A percentile compares a stretch with the other conserved stretches of the same genome.
Conservation (phyloP, 2,797 vertebrate genomes). For the Urosaurus nigricauda region DNA sequence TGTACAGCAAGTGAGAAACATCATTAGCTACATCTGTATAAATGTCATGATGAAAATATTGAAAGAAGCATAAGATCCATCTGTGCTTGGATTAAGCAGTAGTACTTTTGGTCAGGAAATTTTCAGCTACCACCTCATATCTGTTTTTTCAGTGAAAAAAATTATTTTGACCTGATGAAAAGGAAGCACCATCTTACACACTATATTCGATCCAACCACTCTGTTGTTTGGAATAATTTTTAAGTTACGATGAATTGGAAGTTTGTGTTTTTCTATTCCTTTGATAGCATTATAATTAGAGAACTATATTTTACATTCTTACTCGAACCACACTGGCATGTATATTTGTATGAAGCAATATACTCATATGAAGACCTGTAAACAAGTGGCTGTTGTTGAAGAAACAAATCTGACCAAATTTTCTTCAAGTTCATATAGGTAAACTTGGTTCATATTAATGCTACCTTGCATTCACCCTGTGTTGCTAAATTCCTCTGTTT, state of each 20-base stretch:
- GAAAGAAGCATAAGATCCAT: background rate
- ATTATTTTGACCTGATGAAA: background rate
- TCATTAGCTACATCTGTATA: background rate
- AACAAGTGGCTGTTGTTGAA: background rate
- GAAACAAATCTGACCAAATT: background rate
- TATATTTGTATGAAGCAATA: background rate
- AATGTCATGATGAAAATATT: background rate
- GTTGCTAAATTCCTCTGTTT: background rate
- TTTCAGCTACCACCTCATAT: background rate
- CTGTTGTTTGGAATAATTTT: background rate
- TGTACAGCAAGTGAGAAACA: background rate
- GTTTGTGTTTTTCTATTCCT: background rate
- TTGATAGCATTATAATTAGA: background rate
- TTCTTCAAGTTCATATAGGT: background rate
- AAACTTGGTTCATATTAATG: background rate
- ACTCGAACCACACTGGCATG: background rate
- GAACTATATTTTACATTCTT: background rate
- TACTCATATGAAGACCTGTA: background rate
- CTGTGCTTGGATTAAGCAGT: background rate
- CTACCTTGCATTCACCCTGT: background rate
- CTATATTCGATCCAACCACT: background rate
- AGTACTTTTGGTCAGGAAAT: background rate
- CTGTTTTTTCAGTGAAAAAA: background rate
- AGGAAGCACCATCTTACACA: background rate
- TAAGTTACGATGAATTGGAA: background rate